Conservation (phyloP, 2,797 vertebrate genomes). For the Sebastolobus altivelis region DNA sequence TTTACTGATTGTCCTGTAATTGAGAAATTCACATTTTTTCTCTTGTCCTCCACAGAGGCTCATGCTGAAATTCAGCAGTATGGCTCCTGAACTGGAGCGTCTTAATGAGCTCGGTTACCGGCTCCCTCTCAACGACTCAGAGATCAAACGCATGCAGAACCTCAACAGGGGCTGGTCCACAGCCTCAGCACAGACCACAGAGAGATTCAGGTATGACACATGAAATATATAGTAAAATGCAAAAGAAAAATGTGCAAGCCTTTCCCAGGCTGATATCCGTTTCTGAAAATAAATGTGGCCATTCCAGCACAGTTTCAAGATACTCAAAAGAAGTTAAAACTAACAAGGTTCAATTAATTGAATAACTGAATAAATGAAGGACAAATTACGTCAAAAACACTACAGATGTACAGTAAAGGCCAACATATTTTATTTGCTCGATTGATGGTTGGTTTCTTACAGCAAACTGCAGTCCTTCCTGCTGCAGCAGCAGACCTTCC, state of each 20-base stretch:
- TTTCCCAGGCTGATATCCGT: not conserved
- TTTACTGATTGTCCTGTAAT: not conserved
- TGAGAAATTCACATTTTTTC: not conserved
- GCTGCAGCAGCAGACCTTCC: slow-evolving; percentile 95
- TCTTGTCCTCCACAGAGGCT: slow-evolving; percentile 84
- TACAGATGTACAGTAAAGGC: not conserved
- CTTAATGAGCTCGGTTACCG: slow-evolving; percentile 95
- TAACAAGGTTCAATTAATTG: too few species aligned
- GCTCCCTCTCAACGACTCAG: slow-evolving; percentile 93
- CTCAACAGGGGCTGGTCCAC: slow-evolving; percentile 94
- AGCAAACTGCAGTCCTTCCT: slow-evolving; percentile 97
- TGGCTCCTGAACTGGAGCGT: slow-evolving; percentile 92
- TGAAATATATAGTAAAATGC: not conserved
- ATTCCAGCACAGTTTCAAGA: not conserved
- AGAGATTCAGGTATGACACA: slow-evolving; percentile 93
- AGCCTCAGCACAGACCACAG: slow-evolving; percentile 91
- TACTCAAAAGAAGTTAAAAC: not conserved
- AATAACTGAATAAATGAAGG: too few species aligned
- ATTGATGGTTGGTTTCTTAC: slow-evolving; percentile 25
- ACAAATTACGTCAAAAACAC: not conserved
- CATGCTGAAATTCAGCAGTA: slow-evolving; percentile 95
- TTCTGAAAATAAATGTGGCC: not conserved
- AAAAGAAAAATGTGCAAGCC: not conserved
- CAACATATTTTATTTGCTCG: not conserved
- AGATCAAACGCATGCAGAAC: slow-evolving; percentile 96